These are phyloP conservation scores for Synaphobranchus kaupii DNA, from an alignment of 2,797 vertebrate genomes.

Conservation along the genomic window DNA sequence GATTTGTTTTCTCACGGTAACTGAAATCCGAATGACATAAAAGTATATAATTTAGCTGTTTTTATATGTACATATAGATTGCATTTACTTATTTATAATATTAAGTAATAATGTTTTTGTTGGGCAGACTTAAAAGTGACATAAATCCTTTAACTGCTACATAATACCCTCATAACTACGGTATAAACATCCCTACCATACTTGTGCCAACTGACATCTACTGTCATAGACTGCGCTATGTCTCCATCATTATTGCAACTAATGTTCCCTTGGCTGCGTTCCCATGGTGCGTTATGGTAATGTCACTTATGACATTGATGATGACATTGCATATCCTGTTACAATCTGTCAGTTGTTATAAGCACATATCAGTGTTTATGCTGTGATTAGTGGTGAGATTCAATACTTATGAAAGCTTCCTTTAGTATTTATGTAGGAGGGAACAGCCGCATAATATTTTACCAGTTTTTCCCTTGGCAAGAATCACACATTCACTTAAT, in stretches of 20 bases:
- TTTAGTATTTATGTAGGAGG: not conserved
- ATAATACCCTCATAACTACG: not conserved
- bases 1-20: too few species aligned
- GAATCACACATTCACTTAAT: not conserved
- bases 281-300: not conserved
- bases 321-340: not conserved
- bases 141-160: not conserved
- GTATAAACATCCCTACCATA: not conserved
- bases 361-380: not conserved
- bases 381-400: not conserved
- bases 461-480: not conserved
- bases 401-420: not conserved
- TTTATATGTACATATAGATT: too few species aligned
- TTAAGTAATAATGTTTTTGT: too few species aligned
- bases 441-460: not conserved
- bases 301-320: not conserved
- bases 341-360: not conserved
- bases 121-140: too few species aligned
- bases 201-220: not conserved
- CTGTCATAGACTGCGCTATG: not conserved
- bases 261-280: not conserved
- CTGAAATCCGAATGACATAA: too few species aligned
- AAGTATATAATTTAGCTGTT: too few species aligned
- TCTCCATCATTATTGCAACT: not conserved
- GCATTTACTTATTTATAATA: too few species aligned